A percentile compares a stretch with the other conserved stretches of the same genome.
These are phyloP conservation scores for Dione vanillae DNA, from an alignment of 2,888 invertebrate genomes.

Conservation along the genomic window DNA sequence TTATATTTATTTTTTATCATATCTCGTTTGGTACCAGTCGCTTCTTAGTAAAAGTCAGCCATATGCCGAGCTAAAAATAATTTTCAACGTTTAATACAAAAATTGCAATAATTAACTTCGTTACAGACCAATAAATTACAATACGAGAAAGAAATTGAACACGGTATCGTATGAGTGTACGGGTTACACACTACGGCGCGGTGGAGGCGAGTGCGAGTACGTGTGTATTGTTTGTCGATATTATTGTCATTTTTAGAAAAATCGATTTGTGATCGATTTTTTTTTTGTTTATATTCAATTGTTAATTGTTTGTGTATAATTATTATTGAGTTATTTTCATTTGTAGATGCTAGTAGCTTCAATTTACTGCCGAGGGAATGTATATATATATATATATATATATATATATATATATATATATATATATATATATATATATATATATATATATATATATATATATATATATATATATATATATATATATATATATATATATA, in stretches of 20 bases:
- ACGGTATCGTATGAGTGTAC: constrained; percentile 63
- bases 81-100: constrained; percentile 84
- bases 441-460: too few species aligned
- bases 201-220: constrained; percentile 44
- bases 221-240: constrained; percentile 27
- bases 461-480: too few species aligned
- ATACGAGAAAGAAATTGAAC: constrained; percentile 82
- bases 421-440: too few species aligned
- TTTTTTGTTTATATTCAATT: too few species aligned
- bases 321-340: too few species aligned
- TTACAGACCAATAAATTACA: constrained; percentile 84
- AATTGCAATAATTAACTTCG: constrained; percentile 84
- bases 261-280: too few species aligned
- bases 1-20: background rate
- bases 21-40: constrained; percentile 45
- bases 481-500: too few species aligned
- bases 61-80: constrained; percentile 81
- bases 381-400: too few species aligned
- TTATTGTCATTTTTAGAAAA: constrained; percentile 6
- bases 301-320: too few species aligned
- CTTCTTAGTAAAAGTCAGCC: constrained; percentile 74
- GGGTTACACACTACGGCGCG: constrained; percentile 46
- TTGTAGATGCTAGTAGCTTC: too few species aligned
- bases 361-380: too few species aligned
- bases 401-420: too few species aligned